Evolutionary conservation across 92 coral and sea anemone species (phyloP), one percentile per base, ranked within the genome.

Genomic region (Siderastrea siderea): DNA sequence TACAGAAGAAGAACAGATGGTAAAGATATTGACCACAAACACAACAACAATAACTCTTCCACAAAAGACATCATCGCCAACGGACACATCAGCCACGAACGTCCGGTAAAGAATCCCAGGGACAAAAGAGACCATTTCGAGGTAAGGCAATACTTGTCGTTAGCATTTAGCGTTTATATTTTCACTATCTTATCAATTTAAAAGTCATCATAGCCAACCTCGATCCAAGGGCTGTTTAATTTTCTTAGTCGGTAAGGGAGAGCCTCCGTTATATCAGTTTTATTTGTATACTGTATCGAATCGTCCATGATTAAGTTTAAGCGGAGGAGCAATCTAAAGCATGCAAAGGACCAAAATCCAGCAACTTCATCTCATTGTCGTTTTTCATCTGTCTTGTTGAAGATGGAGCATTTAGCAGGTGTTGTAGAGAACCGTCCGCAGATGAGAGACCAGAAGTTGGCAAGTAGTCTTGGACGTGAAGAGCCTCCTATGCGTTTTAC

Each of bases 321-420:
- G 38, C 38, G 38, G 38, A 26, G 38, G 38, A 26, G 38, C 38
- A 26, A 26, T 26, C 38, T 26, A 26, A 26, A 26, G 38, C 38
- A 26, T 26, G 38, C 38, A 26, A 26, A 26, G 38, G 38, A 26
- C 38, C 38, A 26, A 26, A 26, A 26, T 26, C 38, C 38, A 26
- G 38, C 38, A 26, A 55, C 12, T 11, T 7, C 61, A 55, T 11
- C 5, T 55, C 61, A 55, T 7, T 10, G 19, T 11, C 19, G 7
- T 7, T 43, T 66, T 9, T 67, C 46, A 51, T 16, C 17, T 51
- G 0, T 0, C 51, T 8, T 44, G n/a, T 17, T 26, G 8, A 65
- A 95, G 98, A 87, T 88, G 90, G 66, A 74, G 48, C 76, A 92
- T 53, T 61, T 94, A 50, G 98, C 98, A 17, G 98, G 98, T 15